Evolutionary conservation across 2,113 vertebrate genomes (phyloP).

Genomic region (Clarias macrocephalus): DNA sequence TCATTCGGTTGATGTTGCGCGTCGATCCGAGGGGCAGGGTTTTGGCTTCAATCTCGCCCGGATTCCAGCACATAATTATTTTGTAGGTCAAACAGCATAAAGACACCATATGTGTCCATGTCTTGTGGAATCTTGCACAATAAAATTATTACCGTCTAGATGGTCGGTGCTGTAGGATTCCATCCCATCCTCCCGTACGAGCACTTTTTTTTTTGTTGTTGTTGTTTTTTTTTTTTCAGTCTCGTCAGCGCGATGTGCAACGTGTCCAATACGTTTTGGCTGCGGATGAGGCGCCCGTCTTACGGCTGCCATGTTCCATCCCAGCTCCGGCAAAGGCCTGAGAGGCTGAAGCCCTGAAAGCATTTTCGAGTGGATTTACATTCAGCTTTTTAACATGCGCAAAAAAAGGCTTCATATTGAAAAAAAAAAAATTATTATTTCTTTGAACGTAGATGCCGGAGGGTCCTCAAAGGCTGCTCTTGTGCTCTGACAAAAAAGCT

Average conservation of each 20-base stretch:
- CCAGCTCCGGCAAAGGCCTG: constrained; percentile 8
- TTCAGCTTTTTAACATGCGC: constrained; percentile 33
- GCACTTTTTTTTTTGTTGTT: constrained; percentile 41
- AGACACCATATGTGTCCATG: constrained; percentile 59
- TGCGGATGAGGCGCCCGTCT: constrained; percentile 49
- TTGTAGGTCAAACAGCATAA: constrained; percentile 69
- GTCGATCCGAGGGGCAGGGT: constrained; percentile 42
- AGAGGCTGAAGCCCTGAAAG: constrained; percentile 30
- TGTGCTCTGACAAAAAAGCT: constrained; percentile 34
- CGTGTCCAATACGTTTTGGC: constrained; percentile 67
- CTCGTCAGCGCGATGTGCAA: constrained; percentile 60
- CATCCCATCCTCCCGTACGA: constrained; percentile 59
- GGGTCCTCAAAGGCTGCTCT: constrained; percentile 30
- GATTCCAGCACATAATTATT: constrained; percentile 65
- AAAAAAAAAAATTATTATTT: too few relatives aligned
- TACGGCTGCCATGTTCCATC: constrained; percentile 43
- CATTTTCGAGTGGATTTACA: constrained; percentile 39
- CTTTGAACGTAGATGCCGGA: constrained; percentile 13
- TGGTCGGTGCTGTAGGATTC: constrained; percentile 65
- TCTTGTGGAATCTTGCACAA: constrained; percentile 62
- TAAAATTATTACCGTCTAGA: constrained; percentile 53
- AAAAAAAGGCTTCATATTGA: constrained; percentile 46
- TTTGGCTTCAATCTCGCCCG: constrained; percentile 56
- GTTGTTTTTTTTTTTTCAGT: constrained; percentile 43
- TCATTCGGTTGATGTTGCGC: constrained; percentile 60